Evolutionary conservation across 1,140 invertebrate species (phyloP), one percentile per base, ranked within the genome.

Genomic region (Drosophila eugracilis): DNA sequence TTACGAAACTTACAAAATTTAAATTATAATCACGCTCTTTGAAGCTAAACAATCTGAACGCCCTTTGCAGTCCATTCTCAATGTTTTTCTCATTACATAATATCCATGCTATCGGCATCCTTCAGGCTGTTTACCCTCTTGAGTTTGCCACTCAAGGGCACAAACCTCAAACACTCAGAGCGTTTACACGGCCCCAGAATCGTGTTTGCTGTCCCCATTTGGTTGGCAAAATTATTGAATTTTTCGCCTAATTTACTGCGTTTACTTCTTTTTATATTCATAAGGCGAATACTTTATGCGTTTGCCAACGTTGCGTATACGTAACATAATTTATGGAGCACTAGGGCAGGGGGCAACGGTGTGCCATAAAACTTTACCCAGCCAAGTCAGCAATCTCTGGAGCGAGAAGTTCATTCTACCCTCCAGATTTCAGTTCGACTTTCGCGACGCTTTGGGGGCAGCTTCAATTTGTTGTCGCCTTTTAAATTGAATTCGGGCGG

Each of bases 241-340:
- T 85, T 86, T 72, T 63, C 57, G 73, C 66, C 62, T 76, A 85
- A 85, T 85, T 85, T 86, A 86, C 72, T 77, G 60, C 57, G 66
- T 70, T 86, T 66, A 67, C 50, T 63, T 85, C 39, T 71, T 66
- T 55, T 37, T 79, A 57, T 76, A 80, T 84, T 84, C 81, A 84
- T 85, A 85, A 86, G 26, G 66, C 60, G 80, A 67, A 74, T 69
- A 75, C 55, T 85, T 76, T 84, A 78, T 76, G 60, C 49, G 72
- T 50, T 80, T 48, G 62, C 70, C 53, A 81, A 80, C 76, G 67
- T 62, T 86, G 73, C 77, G 81, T 85, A 86, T 85, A 86, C 81
- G 81, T 70, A 85, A 86, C 67, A 58, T 80, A 80, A 85, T 86
- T 85, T 85, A 85, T 73, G 85, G 62, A 60, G 21, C 70, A 73